Conservation (phyloP, 2,113 vertebrate species). For the Pitta sordida region DNA sequence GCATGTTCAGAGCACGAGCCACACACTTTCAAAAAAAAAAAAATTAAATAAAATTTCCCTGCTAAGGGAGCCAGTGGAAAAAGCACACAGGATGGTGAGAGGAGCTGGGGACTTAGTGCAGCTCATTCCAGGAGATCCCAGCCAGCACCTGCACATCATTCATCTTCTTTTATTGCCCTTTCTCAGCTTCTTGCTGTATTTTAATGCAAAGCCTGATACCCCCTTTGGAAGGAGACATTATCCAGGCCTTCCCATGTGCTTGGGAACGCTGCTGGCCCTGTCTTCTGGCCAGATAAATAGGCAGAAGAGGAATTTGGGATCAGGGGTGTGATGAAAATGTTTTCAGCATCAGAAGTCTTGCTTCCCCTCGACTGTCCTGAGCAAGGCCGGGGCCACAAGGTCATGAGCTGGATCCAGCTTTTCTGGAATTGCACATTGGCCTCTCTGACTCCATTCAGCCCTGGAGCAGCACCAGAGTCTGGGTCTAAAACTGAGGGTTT, state of each 20-base stretch:
- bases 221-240: not conserved
- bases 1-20: not conserved
- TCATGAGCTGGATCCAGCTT: too few species aligned
- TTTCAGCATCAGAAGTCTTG: not conserved
- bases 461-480: fast-evolving
- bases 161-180: conserved; percentile 53
- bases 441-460: not conserved
- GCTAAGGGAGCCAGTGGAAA: not conserved
- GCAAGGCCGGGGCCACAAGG: not conserved
- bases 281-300: not conserved
- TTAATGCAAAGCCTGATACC: not conserved
- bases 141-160: conserved; percentile 54
- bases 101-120: not conserved
- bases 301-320: not conserved
- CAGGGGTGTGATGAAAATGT: not conserved
- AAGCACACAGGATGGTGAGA: not conserved
- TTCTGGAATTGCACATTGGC: not conserved
- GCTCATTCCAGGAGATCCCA: conserved; percentile 24
- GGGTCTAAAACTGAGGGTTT: not conserved
- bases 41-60: not conserved
- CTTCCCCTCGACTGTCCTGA: not conserved
- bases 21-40: not conserved
- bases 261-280: not conserved
- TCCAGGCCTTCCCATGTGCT: not conserved
- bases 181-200: not conserved